Evolutionary conservation across 2,888 invertebrate species (phyloP).

Genomic region (Allygus modestus): DNA sequence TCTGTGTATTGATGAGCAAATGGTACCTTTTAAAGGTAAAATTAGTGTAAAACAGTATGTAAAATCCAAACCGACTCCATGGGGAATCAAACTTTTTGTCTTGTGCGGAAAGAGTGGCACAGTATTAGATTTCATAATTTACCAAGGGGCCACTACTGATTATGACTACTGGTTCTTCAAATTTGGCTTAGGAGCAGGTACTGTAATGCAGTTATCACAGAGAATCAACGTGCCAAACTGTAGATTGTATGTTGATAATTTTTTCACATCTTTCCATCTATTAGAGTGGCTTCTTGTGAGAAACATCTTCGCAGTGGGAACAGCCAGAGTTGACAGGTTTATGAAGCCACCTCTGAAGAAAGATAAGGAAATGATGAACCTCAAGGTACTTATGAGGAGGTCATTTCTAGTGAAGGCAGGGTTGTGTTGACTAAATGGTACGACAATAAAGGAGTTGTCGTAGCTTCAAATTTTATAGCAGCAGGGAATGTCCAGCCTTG

Average conservation of each 20-base stretch:
- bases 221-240: constrained; percentile 51
- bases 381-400: constrained; percentile 53
- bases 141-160: constrained; percentile 67
- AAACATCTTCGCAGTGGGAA: constrained; percentile 62
- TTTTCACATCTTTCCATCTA: constrained; percentile 62
- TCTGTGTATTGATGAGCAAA: constrained; percentile 64
- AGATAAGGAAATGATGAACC: constrained; percentile 59
- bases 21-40: constrained; percentile 69
- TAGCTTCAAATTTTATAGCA: constrained; percentile 68
- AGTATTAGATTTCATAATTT: constrained; percentile 68
- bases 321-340: constrained; percentile 62
- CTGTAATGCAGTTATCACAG: constrained; percentile 64
- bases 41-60: constrained; percentile 69
- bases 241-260: constrained; percentile 66
- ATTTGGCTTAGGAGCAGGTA: constrained; percentile 65
- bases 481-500: constrained; percentile 62
- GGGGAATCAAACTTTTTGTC: constrained; percentile 69
- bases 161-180: background rate
- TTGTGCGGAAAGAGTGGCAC: constrained; percentile 68
- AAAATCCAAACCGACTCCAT: constrained; percentile 67
- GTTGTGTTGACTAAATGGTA: constrained; percentile 66
- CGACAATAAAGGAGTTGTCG: constrained; percentile 68
- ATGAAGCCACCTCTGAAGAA: constrained; percentile 60
- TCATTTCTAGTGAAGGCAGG: constrained; percentile 59
- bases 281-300: constrained; percentile 50